Evolutionary conservation across 2,797 vertebrate species (phyloP).

Genomic region (Yasuhikotakia modesta): DNA sequence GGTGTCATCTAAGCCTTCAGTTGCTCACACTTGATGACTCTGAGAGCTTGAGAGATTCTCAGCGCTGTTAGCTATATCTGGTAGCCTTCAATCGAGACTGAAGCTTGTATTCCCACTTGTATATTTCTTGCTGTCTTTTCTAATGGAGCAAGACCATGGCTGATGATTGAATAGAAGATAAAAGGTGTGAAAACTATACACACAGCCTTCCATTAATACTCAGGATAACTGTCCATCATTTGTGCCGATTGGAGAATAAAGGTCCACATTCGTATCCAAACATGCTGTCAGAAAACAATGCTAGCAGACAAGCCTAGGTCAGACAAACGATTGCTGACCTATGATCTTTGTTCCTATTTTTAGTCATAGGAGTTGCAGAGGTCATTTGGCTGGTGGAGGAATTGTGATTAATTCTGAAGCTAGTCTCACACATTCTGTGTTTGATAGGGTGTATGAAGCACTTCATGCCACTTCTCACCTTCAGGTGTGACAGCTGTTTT

Average conservation of each 20-base stretch:
- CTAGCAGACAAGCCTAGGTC: slow-evolving; percentile 30
- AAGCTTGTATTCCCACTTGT: slow-evolving; percentile 69
- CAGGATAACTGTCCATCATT: slow-evolving; percentile 51
- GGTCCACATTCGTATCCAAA: slow-evolving; percentile 3
- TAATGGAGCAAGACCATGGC: slow-evolving; percentile 67
- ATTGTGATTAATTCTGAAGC: slow-evolving; percentile 76
- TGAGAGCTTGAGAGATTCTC: slow-evolving; percentile 30
- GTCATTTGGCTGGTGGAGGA: slow-evolving; percentile 67
- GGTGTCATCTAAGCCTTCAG: slow-evolving; percentile 4
- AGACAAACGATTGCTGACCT: slow-evolving; percentile 69
- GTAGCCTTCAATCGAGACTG: slow-evolving; percentile 71
- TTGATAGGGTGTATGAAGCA: slow-evolving; percentile 64
- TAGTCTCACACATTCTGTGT: slow-evolving; percentile 67
- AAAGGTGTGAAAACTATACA: slow-evolving; percentile 55
- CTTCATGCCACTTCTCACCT: slow-evolving; percentile 68
- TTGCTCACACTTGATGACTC: slow-evolving; percentile 34
- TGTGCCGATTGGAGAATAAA: slow-evolving; percentile 54
- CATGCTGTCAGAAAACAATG: no score
- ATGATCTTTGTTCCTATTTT: slow-evolving; percentile 56
- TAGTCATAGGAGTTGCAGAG: slow-evolving; percentile 66
- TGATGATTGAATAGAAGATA: slow-evolving; percentile 61
- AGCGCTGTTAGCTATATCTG: slow-evolving; percentile 66
- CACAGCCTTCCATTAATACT: slow-evolving; percentile 40
- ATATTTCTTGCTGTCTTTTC: slow-evolving; percentile 62
- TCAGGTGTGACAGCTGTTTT: slow-evolving; percentile 70